Base-by-base conservation (phyloP, 2,797 vertebrate genomes). In the Mormyrus hasselquistii region DNA sequence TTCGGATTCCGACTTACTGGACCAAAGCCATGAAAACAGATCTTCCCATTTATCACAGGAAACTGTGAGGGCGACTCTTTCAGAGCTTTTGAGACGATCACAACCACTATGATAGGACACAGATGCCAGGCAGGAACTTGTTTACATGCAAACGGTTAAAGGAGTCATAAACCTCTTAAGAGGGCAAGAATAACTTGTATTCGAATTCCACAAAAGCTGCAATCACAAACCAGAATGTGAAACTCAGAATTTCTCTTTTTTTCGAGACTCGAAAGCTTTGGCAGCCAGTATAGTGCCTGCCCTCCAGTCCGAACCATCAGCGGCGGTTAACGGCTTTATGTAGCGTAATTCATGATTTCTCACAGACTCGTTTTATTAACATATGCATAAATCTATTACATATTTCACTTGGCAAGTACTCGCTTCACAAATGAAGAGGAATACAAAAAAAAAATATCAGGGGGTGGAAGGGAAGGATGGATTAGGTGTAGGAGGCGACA, bases 1-100 rank as follows among this genome's bases (percentile, higher is more conserved):
- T 76, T 55, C 55, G 14, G 25, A 89, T 84, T 87, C 50, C 76
- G 59, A 34, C 52, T 47, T 41, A 16, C 83, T 87, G 84, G 89
- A 57, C 22, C 85, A 25, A 10, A 50, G 52, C 65, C 89, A 87
- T 50, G 55, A 34, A 88, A 50, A 52, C 34, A 89, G 29, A 87
- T 89, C 12, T 50, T 86, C 52, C 22, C 41, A 34, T 52, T 65
- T 89, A 90, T 92, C 88, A 91, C 89, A 91, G 89, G 89, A 93
- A 92, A 92, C 34, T 90, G 88, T 88, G 86, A 90, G 2, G 65
- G 25, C 10, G 22, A 87, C 22, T 19, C 0, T 52, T 53, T 38
- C 14, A 79, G 73, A 79, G 65, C 83, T 52, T 49, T 34, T 6
- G 49, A 85, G 49, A 49, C 4, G 44, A 85, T 10, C 49, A 53